These are phyloP conservation scores for Platichthys flesus DNA, from an alignment of 2,113 vertebrate species.

Conservation along the genomic window DNA sequence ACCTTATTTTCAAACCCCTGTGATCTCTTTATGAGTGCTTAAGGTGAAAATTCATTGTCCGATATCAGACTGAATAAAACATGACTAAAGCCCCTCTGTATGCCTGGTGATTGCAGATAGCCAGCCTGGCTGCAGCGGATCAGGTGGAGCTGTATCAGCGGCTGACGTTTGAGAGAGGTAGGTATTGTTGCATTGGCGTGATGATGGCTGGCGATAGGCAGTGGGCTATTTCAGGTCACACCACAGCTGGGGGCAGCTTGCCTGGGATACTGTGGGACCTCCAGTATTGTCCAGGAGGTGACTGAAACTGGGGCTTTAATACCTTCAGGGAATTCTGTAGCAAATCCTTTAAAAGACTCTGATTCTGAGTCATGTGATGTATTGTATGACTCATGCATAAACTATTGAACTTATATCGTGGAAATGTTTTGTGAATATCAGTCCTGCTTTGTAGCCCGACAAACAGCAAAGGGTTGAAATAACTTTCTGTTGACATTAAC, in stretches of 20 bases:
- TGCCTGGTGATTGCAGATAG: constrained; percentile 86
- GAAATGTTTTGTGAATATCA: constrained; percentile 11
- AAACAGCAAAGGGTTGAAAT: background rate
- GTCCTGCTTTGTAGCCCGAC: background rate
- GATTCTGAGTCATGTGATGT: background rate
- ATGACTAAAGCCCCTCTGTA: background rate
- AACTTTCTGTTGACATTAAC: constrained; percentile 36
- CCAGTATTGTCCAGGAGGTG: constrained; percentile 3
- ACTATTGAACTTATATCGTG: background rate
- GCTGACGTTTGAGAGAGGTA: constrained; percentile 94
- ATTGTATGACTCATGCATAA: background rate
- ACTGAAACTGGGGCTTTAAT: constrained; percentile 1
- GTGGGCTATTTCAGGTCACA: constrained; percentile 51
- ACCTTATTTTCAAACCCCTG: background rate
- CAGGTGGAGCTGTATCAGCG: constrained; percentile 89
- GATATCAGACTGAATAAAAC: background rate
- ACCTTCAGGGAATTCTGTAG: background rate
- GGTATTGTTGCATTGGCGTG: constrained; percentile 27
- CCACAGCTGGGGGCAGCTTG: constrained; percentile 31
- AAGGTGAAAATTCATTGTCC: background rate
- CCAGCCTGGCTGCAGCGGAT: constrained; percentile 86
- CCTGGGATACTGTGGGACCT: constrained; percentile 27
- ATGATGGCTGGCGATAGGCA: constrained; percentile 4
- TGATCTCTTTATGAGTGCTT: background rate
- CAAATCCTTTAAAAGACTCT: background rate